Base-by-base conservation (phyloP, 1,140 invertebrate species). In the Charaxes varanes region DNA sequence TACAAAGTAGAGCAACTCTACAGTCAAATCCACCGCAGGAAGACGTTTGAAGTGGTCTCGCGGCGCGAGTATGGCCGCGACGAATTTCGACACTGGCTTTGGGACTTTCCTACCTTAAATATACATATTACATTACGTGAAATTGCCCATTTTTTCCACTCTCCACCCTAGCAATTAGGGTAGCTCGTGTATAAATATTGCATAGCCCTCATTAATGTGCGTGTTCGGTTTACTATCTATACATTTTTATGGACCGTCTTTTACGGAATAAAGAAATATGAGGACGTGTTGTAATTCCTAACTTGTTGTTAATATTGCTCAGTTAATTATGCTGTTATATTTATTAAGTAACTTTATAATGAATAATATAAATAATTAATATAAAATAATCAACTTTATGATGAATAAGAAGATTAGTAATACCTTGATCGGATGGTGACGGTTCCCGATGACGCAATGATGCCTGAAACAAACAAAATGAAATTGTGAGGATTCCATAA, bases 121-220 rank as follows among this genome's bases (percentile, higher is more conserved):
- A 83, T 83, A 81, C 79, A 83, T 83, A 83, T 83, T 83, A 79
- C 74, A 83, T 83, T 83, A 83, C 79, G 76, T 79, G 70, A 78
- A 81, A 83, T 83, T 83, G 77, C 71, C 79, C 77, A 83, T 81
- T 83, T 83, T 83, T 83, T 83, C 79, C 79, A 83, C 79, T 83
- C 79, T 81, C 79, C 79, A 78, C 79, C 79, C 79, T 61, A 80
- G 62, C 79, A 81, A 80, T 83, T 83, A 83, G 79, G 76, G 73
- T 72, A 54, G 64, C 64, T 69, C 64, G 69, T 71, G 78, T 80
- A 83, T 83, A 80, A 83, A 83, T 83, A 83, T 83, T 83, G 79
- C 73, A 83, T 62, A 58, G 65, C 56, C 51, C 73, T 83, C 76
- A 80, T 83, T 80, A 83, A 83, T 68, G 79, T 77, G 68, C 70